Conservation (phyloP, 2,888 invertebrate genomes). For the Eulithis prunata region DNA sequence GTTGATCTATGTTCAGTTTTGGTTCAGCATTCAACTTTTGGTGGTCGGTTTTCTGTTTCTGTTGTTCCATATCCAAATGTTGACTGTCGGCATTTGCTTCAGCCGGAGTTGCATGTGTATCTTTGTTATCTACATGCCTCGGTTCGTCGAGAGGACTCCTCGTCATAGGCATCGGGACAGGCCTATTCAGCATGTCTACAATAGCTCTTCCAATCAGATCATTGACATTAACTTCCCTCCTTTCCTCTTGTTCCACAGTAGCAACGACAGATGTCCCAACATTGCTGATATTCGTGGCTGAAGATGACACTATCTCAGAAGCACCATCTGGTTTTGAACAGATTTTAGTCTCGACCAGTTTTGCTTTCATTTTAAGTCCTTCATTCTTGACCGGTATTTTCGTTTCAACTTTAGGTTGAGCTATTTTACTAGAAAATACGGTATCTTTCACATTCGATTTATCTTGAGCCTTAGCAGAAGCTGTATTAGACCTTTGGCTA, state of each 20-base stretch:
- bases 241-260: slow-evolving; percentile 40
- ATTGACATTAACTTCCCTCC: slow-evolving; percentile 68
- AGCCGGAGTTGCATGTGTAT: neutral
- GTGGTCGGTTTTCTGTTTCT: slow-evolving; percentile 39
- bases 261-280: slow-evolving; percentile 26
- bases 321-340: slow-evolving; percentile 23
- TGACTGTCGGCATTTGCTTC: slow-evolving; percentile 44
- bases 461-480: slow-evolving; percentile 62
- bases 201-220: slow-evolving; percentile 76
- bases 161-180: slow-evolving; percentile 44
- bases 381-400: slow-evolving; percentile 43
- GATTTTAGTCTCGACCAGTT: slow-evolving; percentile 17
- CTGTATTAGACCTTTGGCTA: slow-evolving; percentile 64
- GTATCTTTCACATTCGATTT: slow-evolving; percentile 62
- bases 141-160: slow-evolving; percentile 57
- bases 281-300: slow-evolving; percentile 23
- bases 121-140: slow-evolving; percentile 40
- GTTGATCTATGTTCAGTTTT: slow-evolving; percentile 4
- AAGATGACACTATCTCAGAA: slow-evolving; percentile 24
- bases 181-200: slow-evolving; percentile 72
- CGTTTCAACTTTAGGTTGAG: slow-evolving; percentile 40
- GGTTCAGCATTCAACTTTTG: slow-evolving; percentile 39
- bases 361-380: slow-evolving; percentile 34
- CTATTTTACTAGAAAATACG: slow-evolving; percentile 61
- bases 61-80: slow-evolving; percentile 31